Evolutionary conservation across 2,888 invertebrate species (phyloP), one percentile per base, ranked within the genome.

Genomic region (Clostera curtula): DNA sequence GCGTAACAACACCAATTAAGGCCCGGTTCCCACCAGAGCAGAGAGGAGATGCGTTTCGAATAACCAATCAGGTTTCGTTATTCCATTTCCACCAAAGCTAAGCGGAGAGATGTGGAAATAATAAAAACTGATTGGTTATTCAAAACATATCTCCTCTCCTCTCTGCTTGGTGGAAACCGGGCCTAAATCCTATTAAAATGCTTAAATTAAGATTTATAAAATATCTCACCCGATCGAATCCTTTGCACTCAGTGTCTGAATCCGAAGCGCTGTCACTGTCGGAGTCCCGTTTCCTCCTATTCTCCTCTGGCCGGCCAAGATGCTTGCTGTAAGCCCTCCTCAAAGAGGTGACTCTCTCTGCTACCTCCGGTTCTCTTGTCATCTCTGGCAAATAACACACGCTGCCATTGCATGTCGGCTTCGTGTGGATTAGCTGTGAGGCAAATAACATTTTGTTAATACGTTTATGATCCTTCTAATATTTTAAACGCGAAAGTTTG

Each of bases 181-280:
- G n/a, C n/a, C n/a, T n/a, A n/a, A n/a, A n/a, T n/a, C n/a, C n/a
- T n/a, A n/a, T n/a, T n/a, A n/a, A n/a, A n/a, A n/a, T n/a, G n/a
- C n/a, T n/a, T n/a, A n/a, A n/a, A n/a, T n/a, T n/a, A n/a, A 10
- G 7, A 19, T 20, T 3, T 24, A 9, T 19, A 1, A 15, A 4
- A 19, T 4, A 18, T 46, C 72, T 73, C 38, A 88, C 88, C 63
- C 85, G 63, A 38, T 86, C 85, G 14, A 57, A 51, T 2, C 80
- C 80, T 44, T 83, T 82, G 60, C 75, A 73, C 31, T 86, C 83
- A 0, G 80, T 79, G 36, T 90, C 89, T 0, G 88, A 86, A 33
- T 86, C 87, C 0, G 83, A 80, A 9, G 85, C 48, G 11, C 43
- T 40, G 12, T 49, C 87, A 7, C 46, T 43, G 11, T 49, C 87